These are phyloP conservation scores for Mesaphorura yosii DNA, from an alignment of 1,140 invertebrate genomes.

Conservation along the genomic window DNA sequence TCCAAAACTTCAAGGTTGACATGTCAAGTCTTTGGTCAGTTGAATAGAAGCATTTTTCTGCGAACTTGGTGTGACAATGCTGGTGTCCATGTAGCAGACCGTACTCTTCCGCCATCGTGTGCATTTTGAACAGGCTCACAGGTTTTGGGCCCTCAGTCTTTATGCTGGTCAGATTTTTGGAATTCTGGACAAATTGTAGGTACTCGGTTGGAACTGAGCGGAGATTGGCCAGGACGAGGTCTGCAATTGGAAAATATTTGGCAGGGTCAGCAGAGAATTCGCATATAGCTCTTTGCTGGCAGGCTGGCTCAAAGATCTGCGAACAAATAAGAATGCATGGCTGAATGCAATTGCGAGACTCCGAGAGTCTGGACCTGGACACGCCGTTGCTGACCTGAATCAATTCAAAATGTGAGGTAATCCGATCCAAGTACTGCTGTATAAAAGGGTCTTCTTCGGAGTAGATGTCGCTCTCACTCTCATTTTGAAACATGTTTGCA, in stretches of 20 bases:
- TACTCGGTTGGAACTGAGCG: neutral
- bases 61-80: neutral
- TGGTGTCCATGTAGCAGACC: constrained; percentile 8
- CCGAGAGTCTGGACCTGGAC: neutral
- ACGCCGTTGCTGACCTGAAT: constrained; percentile 8
- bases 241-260: constrained; percentile 29
- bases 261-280: constrained; percentile 32
- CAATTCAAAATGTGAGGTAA: constrained; percentile 17
- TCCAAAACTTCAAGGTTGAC: constrained; percentile 17
- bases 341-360: neutral
- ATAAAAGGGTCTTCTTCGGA: constrained; percentile 1
- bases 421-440: constrained; percentile 12
- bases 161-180: neutral
- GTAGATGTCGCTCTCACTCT: neutral
- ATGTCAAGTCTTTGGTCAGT: constrained; percentile 16
- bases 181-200: neutral
- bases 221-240: constrained; percentile 30
- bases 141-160: neutral
- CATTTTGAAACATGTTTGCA: no score
- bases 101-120: constrained; percentile 6
- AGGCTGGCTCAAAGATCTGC: constrained; percentile 30
- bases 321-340: neutral
- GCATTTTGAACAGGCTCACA: constrained; percentile 12
- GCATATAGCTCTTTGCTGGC: constrained; percentile 32
- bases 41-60: constrained; percentile 4